Conservation (phyloP, 1,140 invertebrate species). For the Drosophila nikananu region DNA sequence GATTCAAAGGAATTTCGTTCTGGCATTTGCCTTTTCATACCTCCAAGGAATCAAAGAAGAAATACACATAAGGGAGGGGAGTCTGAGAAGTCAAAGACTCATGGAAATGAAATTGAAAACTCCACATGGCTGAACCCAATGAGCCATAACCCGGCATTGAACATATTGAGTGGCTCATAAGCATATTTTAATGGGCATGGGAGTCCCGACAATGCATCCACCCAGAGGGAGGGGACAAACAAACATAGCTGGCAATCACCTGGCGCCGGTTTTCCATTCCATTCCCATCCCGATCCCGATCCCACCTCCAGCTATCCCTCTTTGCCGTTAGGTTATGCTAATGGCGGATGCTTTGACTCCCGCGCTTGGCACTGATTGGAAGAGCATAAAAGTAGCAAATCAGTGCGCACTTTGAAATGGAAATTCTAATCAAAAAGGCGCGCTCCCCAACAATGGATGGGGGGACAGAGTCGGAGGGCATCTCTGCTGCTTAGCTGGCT, state of each 20-base stretch:
- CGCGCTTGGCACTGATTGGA: conserved; percentile 67
- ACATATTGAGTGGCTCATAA: conserved; percentile 49
- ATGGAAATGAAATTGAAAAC: conserved; percentile 30
- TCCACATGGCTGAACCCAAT: conserved; percentile 35
- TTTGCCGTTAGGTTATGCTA: conserved; percentile 69
- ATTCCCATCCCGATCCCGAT: conserved; percentile 1
- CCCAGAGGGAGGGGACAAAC: conserved; percentile 14
- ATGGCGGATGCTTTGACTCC: conserved; percentile 67
- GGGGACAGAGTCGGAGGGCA: neutral
- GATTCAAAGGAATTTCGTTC: conserved; percentile 5
- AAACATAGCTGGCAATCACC: conserved; percentile 76
- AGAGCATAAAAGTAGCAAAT: conserved; percentile 82
- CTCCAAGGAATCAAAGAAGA: neutral
- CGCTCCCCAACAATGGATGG: conserved; percentile 23
- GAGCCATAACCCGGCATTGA: conserved; percentile 30
- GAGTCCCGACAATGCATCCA: conserved; percentile 31
- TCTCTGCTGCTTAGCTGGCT: conserved; percentile 66
- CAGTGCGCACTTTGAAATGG: conserved; percentile 78
- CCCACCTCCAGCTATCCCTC: conserved; percentile 7
- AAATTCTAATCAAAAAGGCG: conserved; percentile 79
- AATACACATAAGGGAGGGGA: conserved; percentile 3
- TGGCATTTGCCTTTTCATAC: conserved; percentile 3
- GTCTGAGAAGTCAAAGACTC: conserved; percentile 6
- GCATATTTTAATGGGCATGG: conserved; percentile 37
- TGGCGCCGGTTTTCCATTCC: conserved; percentile 49